Base-by-base conservation (phyloP, 1,140 invertebrate species). In the Drosophila ohnishii region DNA sequence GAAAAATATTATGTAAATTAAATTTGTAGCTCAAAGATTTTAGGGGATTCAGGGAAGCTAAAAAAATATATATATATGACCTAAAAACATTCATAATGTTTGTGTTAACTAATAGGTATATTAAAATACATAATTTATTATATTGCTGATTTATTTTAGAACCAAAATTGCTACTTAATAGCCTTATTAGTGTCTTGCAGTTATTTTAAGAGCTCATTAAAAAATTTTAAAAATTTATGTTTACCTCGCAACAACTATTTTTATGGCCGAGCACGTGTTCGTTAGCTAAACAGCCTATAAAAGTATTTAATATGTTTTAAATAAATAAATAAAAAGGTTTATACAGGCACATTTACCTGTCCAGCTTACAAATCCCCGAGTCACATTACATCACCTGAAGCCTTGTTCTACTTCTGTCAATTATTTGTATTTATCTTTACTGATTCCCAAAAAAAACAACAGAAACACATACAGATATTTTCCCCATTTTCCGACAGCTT, bases 371-470 rank as follows among this genome's bases (percentile, higher is more conserved):
- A 22, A 22, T 40, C 50, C 63, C 64, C 6, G 6, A 57, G 13
- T 34, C 55, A 22, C 67, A 50, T 70, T 59, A 57, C 37, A 50
- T 71, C 66, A 53, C 62, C 13, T 3, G 3, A 16, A 6, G 47
- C 65, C 35, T n/a, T 59, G 69, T 42, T 71, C 69, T 40, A 71
- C 55, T 71, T 72, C 44, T 72, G 69, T 72, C 65, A 71, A 50
- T 72, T 72, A 71, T 71, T 32, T 16, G 44, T 59, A 37, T 59
- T 71, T 71, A 71, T 71, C 51, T 70, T 55, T 39, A 40, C 3
- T 22, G 35, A 70, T 70, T 32, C 34, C 50, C 64, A 48, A 70
- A 35, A 53, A 48, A 70, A 35, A 53, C 13, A 22, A 34, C 11
- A 22, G 25, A 28, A 28, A 28, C 16, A 22, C 11, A 71, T 0